Conservation (phyloP, 2,113 vertebrate species). For the Upupa epops region DNA sequence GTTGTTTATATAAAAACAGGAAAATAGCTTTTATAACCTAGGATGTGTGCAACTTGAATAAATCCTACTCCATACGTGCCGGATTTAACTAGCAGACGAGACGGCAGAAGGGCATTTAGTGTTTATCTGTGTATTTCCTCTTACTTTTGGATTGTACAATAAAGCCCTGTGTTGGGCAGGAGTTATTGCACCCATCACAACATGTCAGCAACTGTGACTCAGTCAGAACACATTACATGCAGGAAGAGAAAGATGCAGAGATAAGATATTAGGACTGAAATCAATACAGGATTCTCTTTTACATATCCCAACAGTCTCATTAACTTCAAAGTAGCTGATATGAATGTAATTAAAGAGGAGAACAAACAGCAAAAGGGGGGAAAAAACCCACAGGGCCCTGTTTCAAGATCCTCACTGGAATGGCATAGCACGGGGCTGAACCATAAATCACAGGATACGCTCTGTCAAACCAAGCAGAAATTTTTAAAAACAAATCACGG, state of each 20-base stretch:
- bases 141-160: neutral
- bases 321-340: conserved; percentile 81
- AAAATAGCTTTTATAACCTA: neutral
- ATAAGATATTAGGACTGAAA: conserved; percentile 74
- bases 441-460: conserved; percentile 42
- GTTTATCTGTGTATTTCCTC: conserved; percentile 1
- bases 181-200: conserved; percentile 25
- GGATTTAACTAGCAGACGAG: neutral
- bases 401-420: conserved; percentile 57
- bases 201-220: conserved; percentile 51
- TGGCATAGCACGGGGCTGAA: neutral
- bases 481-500: conserved; percentile 48
- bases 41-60: neutral
- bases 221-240: conserved; percentile 40
- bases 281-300: conserved; percentile 77
- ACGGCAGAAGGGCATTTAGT: neutral
- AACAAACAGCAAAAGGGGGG: conserved; percentile 66
- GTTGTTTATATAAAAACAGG: neutral
- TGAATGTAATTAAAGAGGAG: conserved; percentile 80
- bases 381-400: conserved; percentile 8
- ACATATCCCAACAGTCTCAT: conserved; percentile 77
- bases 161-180: conserved; percentile 18
- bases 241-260: conserved; percentile 71
- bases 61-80: neutral
- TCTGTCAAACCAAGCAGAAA: conserved; percentile 40